Evolutionary conservation across 2,113 vertebrate species (phyloP).

Genomic region (Camelus bactrianus): DNA sequence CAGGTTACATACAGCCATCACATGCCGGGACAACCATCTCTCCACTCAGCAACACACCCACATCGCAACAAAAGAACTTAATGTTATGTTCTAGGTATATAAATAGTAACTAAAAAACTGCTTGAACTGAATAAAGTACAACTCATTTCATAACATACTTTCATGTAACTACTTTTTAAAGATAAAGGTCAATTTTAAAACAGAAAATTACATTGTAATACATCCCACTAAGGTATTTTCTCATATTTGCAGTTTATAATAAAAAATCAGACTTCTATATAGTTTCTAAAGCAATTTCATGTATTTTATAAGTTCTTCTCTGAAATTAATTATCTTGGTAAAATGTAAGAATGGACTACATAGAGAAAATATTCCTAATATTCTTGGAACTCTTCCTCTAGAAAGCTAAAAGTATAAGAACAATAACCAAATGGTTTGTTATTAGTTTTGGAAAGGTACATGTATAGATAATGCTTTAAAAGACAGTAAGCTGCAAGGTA

Average conservation of each 20-base stretch:
- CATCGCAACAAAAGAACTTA: background rate
- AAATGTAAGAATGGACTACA: constrained; percentile 40
- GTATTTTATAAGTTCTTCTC: constrained; percentile 18
- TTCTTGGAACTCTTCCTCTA: background rate
- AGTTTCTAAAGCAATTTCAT: constrained; percentile 53
- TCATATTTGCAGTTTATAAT: constrained; percentile 24
- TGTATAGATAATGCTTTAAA: constrained; percentile 59
- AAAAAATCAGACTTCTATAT: constrained; percentile 53
- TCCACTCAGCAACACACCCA: constrained; percentile 10
- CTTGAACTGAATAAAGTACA: constrained; percentile 30
- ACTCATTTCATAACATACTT: constrained; percentile 36
- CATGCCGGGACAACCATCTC: constrained; percentile 47
- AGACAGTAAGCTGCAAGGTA: constrained; percentile 68
- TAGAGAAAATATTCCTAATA: constrained; percentile 50
- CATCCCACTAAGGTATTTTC: constrained; percentile 47
- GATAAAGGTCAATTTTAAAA: constrained; percentile 54
- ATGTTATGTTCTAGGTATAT: background rate
- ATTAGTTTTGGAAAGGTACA: background rate
- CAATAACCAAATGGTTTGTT: background rate
- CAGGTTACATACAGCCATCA: constrained; percentile 55
- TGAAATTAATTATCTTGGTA: constrained; percentile 55
- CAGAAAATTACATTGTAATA: constrained; percentile 41
- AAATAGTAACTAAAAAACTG: background rate
- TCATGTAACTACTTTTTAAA: constrained; percentile 31
- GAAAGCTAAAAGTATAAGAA: constrained; percentile 20